phyloP scores from a whole-genome alignment of 1,140 invertebrate genomes.

The Patella vulgata region DNA sequence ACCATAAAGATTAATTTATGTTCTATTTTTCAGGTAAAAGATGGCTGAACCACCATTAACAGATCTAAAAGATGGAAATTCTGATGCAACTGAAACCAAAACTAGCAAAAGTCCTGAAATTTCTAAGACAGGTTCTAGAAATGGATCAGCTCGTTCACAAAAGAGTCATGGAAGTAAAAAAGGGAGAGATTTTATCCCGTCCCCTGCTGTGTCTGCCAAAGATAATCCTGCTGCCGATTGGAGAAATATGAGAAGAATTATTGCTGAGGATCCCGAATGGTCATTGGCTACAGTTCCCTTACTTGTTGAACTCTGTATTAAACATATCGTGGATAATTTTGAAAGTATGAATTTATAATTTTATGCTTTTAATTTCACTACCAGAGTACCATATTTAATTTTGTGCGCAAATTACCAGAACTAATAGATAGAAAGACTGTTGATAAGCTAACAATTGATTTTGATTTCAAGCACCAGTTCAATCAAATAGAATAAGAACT shows the following conservation, averaged over 20 bases:
- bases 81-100: not conserved
- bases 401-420: no score
- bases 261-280: constrained; percentile 68
- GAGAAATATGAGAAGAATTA: constrained; percentile 66
- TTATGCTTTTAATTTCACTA: no score
- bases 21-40: no score
- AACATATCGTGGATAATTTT: constrained; percentile 64
- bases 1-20: no score
- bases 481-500: no score
- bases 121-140: constrained; percentile 34
- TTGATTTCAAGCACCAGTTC: no score
- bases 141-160: constrained; percentile 46
- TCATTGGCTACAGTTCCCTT: constrained; percentile 66
- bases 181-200: constrained; percentile 21
- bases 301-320: constrained; percentile 59
- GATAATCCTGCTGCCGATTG: constrained; percentile 62
- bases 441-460: no score
- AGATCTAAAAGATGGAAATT: constrained; percentile 12
- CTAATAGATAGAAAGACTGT: no score
- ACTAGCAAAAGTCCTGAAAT: constrained; percentile 5
- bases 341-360: constrained; percentile 55
- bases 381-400: no score
- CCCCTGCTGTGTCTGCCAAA: constrained; percentile 42
- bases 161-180: constrained; percentile 42
- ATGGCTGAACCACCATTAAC: constrained; percentile 37